phyloP scores from a whole-genome alignment of 2,888 invertebrate species.

The Cerceris rybyensis region DNA sequence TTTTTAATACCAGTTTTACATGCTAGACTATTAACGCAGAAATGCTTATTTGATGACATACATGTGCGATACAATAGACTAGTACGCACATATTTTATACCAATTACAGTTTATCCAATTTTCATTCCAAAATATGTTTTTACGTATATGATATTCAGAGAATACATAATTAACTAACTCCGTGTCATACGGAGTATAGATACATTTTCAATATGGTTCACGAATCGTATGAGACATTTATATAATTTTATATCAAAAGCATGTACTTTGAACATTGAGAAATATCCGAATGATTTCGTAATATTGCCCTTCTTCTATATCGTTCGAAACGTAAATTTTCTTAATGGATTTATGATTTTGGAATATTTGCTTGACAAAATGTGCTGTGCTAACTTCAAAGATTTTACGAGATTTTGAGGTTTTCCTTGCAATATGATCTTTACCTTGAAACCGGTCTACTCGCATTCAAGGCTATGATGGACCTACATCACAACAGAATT shows the following conservation, averaged over 20 bases:
- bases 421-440: slow-evolving; percentile 68
- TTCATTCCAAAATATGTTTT: slow-evolving; percentile 42
- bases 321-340: slow-evolving; percentile 13
- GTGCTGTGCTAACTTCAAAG: slow-evolving; percentile 46
- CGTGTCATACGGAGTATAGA: slow-evolving; percentile 1
- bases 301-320: slow-evolving; percentile 12
- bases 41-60: slow-evolving; percentile 44
- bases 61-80: slow-evolving; percentile 50
- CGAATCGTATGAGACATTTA: slow-evolving; percentile 47
- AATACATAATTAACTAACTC: slow-evolving; percentile 5
- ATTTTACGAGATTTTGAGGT: slow-evolving; percentile 36
- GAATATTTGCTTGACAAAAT: slow-evolving; percentile 59
- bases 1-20: slow-evolving; percentile 49
- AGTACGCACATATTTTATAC: slow-evolving; percentile 43
- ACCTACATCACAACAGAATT: slow-evolving; percentile 66
- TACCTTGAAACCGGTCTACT: slow-evolving; percentile 69
- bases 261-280: slow-evolving; percentile 5
- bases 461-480: slow-evolving; percentile 73
- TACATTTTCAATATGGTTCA: slow-evolving; percentile 18
- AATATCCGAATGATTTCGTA: slow-evolving; percentile 33
- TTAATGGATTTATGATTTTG: slow-evolving; percentile 47
- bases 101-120: slow-evolving; percentile 24
- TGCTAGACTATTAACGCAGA: slow-evolving; percentile 29
- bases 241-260: slow-evolving; percentile 41
- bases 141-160: slow-evolving; percentile 35